phyloP scores from a whole-genome alignment of 1,140 invertebrate genomes.

The Papilio aristodemus region DNA sequence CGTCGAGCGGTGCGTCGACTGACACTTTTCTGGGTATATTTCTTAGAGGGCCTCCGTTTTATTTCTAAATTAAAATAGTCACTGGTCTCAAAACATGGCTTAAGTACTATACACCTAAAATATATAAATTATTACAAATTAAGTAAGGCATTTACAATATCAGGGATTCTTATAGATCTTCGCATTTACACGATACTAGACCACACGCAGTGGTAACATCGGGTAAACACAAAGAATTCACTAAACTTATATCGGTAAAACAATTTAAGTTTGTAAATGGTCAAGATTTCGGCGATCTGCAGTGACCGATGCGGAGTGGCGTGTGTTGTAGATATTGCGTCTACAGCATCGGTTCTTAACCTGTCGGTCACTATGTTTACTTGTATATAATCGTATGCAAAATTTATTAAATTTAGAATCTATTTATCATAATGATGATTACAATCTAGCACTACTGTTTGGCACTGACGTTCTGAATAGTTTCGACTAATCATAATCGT shows the following conservation, averaged over 20 bases:
- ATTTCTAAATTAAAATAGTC: constrained; percentile 79
- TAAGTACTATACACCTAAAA: constrained; percentile 80
- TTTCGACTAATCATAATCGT: constrained; percentile 63
- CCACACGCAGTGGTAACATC: constrained; percentile 60
- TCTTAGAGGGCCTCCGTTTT: constrained; percentile 63
- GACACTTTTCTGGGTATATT: constrained; percentile 63
- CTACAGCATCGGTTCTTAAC: not conserved
- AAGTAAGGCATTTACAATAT: constrained; percentile 80
- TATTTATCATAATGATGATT: constrained; percentile 57
- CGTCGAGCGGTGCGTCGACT: constrained; percentile 54
- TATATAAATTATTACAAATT: constrained; percentile 81
- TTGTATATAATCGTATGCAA: constrained; percentile 38
- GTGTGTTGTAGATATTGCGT: constrained; percentile 4
- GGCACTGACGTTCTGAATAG: constrained; percentile 74
- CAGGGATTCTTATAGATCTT: constrained; percentile 74
- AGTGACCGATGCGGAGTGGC: constrained; percentile 63
- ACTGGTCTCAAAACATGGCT: constrained; percentile 80
- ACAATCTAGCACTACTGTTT: constrained; percentile 78
- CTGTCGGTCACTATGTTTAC: constrained; percentile 36
- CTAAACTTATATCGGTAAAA: constrained; percentile 79
- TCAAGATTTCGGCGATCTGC: constrained; percentile 79
- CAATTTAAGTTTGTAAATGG: constrained; percentile 75
- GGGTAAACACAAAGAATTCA: constrained; percentile 77
- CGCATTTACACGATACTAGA: constrained; percentile 76
- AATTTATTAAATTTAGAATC: constrained; percentile 58